These are phyloP conservation scores for Pinna nobilis DNA, from an alignment of 1,140 invertebrate genomes.

Conservation along the genomic window DNA sequence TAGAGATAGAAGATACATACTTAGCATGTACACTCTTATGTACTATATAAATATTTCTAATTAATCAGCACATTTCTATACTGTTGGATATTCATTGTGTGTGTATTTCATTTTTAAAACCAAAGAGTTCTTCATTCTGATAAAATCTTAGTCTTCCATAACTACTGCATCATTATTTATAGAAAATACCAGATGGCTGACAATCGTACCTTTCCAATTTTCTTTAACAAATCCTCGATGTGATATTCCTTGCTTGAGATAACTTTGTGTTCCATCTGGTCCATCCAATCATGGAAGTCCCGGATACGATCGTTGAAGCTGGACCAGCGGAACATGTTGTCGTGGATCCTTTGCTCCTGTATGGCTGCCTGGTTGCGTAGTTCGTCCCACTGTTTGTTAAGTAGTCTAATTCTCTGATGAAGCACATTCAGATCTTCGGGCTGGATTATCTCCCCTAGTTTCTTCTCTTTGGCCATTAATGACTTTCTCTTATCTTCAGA, in stretches of 20 bases:
- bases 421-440: slow-evolving; percentile 90
- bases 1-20: too few species aligned
- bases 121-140: too few species aligned
- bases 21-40: too few species aligned
- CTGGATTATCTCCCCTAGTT: slow-evolving; percentile 89
- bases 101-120: too few species aligned
- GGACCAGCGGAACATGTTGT: slow-evolving; percentile 64
- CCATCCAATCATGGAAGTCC: slow-evolving; percentile 64
- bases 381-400: slow-evolving; percentile 79
- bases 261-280: slow-evolving; percentile 65
- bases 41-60: too few species aligned
- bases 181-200: too few species aligned
- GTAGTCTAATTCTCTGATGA: slow-evolving; percentile 82
- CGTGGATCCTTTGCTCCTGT: slow-evolving; percentile 58
- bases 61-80: too few species aligned
- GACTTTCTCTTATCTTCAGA: slow-evolving; percentile 70
- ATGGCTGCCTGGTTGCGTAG: slow-evolving; percentile 57
- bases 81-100: too few species aligned
- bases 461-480: slow-evolving; percentile 84
- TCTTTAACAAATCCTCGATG: slow-evolving; percentile 68
- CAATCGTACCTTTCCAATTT: slow-evolving; percentile 69
- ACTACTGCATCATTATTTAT: too few species aligned
- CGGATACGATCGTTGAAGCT: slow-evolving; percentile 52
- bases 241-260: slow-evolving; percentile 60
- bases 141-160: too few species aligned